Conservation (phyloP, 2,113 vertebrate species). For the Perca fluviatilis region DNA sequence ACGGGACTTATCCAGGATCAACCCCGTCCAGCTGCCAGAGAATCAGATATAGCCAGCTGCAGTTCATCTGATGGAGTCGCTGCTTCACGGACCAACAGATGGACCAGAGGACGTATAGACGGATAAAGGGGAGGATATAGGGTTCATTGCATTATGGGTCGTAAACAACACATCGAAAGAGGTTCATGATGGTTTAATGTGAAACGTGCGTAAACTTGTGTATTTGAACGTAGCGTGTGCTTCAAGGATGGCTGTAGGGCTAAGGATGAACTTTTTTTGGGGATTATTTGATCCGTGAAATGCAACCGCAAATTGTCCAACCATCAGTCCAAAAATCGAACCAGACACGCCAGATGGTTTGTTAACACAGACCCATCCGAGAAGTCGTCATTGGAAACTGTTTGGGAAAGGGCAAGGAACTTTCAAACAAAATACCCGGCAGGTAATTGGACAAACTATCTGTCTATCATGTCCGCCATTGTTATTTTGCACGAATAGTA, state of each 20-base stretch:
- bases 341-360: no score
- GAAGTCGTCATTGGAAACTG: no score
- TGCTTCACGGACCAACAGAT: conserved; percentile 42
- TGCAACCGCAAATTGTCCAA: neutral
- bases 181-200: neutral
- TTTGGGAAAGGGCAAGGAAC: no score
- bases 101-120: conserved; percentile 32
- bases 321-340: neutral
- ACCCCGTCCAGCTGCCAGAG: conserved; percentile 63
- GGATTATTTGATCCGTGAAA: neutral
- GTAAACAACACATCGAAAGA: neutral
- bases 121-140: neutral
- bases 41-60: conserved; percentile 37
- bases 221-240: no score
- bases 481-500: no score
- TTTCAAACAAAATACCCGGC: no score
- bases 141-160: neutral
- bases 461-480: no score
- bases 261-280: neutral
- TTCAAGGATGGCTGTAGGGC: neutral
- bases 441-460: no score
- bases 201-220: neutral
- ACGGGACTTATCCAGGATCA: conserved; percentile 73
- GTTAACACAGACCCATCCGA: no score
- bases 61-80: conserved; percentile 22